Conservation (phyloP, 2,797 vertebrate species). For the Ctenosaura bakeri region DNA sequence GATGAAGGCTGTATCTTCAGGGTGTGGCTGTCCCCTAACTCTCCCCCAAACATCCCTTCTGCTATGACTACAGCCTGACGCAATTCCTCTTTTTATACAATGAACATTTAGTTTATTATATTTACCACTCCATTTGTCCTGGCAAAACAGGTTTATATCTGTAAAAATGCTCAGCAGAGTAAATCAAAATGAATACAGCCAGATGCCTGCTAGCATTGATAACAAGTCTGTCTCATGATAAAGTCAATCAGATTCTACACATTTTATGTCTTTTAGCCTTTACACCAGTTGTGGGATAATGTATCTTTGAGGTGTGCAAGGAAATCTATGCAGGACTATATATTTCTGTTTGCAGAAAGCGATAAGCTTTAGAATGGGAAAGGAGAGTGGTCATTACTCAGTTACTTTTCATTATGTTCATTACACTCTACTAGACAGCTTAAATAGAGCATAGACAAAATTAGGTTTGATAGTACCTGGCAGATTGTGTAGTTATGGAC, state of each 20-base stretch:
- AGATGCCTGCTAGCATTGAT: conserved; percentile 47
- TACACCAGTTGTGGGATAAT: conserved; percentile 31
- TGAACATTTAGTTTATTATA: conserved; percentile 53
- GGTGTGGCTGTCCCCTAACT: neutral
- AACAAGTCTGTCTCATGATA: conserved; percentile 41
- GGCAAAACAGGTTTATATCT: conserved; percentile 61
- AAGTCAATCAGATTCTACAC: conserved; percentile 27
- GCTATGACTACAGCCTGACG: conserved; percentile 26
- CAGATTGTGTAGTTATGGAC: neutral
- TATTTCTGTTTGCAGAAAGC: conserved; percentile 35
- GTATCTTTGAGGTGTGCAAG: conserved; percentile 24
- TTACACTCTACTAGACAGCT: neutral
- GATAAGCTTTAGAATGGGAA: neutral
- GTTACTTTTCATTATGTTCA: conserved; percentile 6
- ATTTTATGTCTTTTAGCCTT: conserved; percentile 48
- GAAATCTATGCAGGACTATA: neutral
- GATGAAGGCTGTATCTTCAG: neutral
- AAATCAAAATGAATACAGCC: conserved; percentile 59
- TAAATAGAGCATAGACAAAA: neutral
- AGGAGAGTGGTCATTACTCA: neutral
- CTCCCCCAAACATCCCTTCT: neutral
- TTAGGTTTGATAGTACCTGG: neutral
- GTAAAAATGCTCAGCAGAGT: conserved; percentile 44
- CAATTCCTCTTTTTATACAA: conserved; percentile 43
- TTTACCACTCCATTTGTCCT: conserved; percentile 63